A percentile compares a stretch with the other conserved stretches of the same genome.
These are phyloP conservation scores for Spodoptera littoralis DNA, from an alignment of 2,888 invertebrate species.

Conservation along the genomic window DNA sequence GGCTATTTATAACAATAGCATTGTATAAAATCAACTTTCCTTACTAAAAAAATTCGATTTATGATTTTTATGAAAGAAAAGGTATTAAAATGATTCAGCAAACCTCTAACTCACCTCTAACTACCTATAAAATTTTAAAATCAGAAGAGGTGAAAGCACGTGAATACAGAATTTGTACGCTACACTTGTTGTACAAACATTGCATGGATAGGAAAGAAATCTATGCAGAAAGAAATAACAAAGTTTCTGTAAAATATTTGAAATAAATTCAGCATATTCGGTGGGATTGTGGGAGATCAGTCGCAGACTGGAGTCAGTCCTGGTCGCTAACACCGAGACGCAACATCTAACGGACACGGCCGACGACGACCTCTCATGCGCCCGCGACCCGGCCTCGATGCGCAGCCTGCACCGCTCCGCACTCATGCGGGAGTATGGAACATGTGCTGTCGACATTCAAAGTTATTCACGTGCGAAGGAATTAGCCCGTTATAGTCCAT, in stretches of 20 bases:
- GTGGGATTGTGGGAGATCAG: constrained; percentile 66
- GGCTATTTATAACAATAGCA: too few relatives aligned
- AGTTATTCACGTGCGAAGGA: too few relatives aligned
- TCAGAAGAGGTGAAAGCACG: too few relatives aligned
- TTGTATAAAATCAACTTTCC: too few relatives aligned
- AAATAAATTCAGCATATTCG: constrained; percentile 67
- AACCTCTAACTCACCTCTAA: too few relatives aligned
- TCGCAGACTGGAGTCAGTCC: constrained; percentile 77
- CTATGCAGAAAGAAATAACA: background rate
- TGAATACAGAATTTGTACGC: too few relatives aligned
- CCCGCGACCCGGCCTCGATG: constrained; percentile 67
- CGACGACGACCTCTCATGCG: constrained; percentile 75
- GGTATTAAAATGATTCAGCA: too few relatives aligned
- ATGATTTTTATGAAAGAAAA: too few relatives aligned
- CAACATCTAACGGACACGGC: constrained; percentile 86
- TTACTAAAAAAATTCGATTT: too few relatives aligned
- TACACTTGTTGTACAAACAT: background rate
- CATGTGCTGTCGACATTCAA: background rate
- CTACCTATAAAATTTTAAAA: too few relatives aligned
- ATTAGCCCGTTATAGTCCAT: too few relatives aligned
- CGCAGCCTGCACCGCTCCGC: constrained; percentile 48
- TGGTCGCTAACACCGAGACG: constrained; percentile 85
- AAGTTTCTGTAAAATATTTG: background rate
- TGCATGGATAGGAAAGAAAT: background rate
- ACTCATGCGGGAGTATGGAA: background rate